These are phyloP conservation scores for Rhincodon typus DNA, from an alignment of 2,797 vertebrate species.

Conservation along the genomic window DNA sequence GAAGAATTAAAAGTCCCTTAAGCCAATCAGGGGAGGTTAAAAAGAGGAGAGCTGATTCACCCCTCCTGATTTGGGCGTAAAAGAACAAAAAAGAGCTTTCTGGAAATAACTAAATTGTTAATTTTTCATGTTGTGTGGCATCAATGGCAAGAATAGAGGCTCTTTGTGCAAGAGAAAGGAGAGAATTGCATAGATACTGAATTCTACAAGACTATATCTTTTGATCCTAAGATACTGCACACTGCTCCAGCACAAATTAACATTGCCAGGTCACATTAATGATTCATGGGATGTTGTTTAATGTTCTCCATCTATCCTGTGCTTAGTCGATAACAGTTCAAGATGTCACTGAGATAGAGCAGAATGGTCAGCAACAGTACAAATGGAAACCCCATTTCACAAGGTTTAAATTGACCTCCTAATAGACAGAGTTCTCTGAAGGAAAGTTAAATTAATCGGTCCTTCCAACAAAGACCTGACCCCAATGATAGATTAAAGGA, in stretches of 20 bases:
- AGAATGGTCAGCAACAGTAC: background rate
- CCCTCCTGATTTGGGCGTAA: too few species aligned
- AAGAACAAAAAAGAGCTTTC: background rate
- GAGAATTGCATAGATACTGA: background rate
- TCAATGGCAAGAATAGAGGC: background rate
- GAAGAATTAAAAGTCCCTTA: too few species aligned
- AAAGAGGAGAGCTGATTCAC: too few species aligned
- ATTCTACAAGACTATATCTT: background rate
- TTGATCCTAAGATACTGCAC: background rate
- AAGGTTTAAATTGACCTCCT: background rate
- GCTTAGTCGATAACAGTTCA: background rate
- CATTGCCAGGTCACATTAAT: background rate
- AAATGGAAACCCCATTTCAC: background rate
- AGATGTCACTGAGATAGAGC: background rate
- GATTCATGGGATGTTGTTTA: background rate
- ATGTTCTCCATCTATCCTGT: background rate
- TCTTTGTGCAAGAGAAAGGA: background rate
- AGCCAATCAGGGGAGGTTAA: too few species aligned
- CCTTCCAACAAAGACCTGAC: background rate
- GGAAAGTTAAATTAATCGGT: background rate
- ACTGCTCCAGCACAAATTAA: background rate
- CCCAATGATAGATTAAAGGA: background rate
- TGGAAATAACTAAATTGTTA: background rate
- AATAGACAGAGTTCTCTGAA: background rate
- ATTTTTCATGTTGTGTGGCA: background rate